Conservation (phyloP, 2,113 vertebrate species). For the Fulmarus glacialis region DNA sequence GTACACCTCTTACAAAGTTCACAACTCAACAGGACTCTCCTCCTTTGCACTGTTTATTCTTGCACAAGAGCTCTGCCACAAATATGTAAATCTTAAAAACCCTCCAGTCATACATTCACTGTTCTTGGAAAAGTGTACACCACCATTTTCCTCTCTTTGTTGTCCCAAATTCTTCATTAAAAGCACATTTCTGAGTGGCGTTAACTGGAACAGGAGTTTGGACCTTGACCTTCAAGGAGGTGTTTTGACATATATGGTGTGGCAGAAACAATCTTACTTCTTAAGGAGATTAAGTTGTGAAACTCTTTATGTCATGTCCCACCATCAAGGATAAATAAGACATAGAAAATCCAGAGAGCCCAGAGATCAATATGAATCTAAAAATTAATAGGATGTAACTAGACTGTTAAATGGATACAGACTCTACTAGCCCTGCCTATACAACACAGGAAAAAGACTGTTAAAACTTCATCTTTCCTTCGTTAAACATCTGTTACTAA, state of each 20-base stretch:
- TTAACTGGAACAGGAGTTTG: background rate
- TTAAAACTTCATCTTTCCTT: background rate
- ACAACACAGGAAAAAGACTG: background rate
- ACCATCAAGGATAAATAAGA: background rate
- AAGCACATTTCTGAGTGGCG: background rate
- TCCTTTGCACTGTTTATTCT: background rate
- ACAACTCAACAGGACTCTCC: background rate
- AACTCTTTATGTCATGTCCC: background rate
- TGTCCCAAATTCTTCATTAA: background rate
- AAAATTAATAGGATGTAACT: background rate
- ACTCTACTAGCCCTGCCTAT: background rate
- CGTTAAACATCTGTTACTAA: background rate
- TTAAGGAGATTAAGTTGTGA: background rate
- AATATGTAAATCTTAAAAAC: background rate
- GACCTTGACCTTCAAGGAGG: background rate
- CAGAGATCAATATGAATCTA: background rate
- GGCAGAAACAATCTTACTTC: background rate
- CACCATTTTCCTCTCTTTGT: background rate
- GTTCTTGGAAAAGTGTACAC: background rate
- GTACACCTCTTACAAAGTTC: background rate
- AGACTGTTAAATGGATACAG: background rate
- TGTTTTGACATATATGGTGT: background rate
- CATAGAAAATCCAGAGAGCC: background rate
- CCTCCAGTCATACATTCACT: background rate
- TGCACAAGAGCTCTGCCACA: background rate